Conservation (phyloP, 2,113 vertebrate species). For the Furnarius figulus region DNA sequence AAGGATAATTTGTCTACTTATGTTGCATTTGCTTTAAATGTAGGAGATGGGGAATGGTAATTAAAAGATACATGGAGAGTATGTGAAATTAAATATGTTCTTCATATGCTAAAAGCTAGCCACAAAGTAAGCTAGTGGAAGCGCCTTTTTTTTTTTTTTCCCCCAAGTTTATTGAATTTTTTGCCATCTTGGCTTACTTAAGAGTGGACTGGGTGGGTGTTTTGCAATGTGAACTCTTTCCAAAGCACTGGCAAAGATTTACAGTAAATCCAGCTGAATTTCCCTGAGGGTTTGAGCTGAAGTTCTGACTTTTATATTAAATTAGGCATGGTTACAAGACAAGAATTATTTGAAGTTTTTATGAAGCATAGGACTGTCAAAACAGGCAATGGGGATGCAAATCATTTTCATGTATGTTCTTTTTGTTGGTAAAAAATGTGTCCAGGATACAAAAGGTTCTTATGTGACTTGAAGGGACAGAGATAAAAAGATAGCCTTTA, state of each 20-base stretch:
- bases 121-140: background rate
- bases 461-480: background rate
- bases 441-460: background rate
- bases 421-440: background rate
- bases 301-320: slow-evolving; percentile 55
- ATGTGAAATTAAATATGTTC: background rate
- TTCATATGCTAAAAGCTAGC: background rate
- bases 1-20: background rate
- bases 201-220: background rate
- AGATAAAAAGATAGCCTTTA: background rate
- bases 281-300: slow-evolving; percentile 4
- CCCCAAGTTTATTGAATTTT: background rate
- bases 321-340: slow-evolving; percentile 29
- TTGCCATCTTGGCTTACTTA: slow-evolving; percentile 18
- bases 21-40: background rate
- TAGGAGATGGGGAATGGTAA: background rate
- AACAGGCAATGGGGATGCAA: slow-evolving; percentile 1
- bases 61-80: background rate
- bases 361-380: background rate
- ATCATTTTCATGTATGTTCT: background rate
- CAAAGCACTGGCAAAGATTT: background rate
- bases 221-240: background rate
- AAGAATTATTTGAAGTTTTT: slow-evolving; percentile 44
- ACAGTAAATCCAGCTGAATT: background rate
- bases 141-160: background rate